Evolutionary conservation across 2,113 vertebrate species (phyloP).

Genomic region (Urocynchramus pylzowi): DNA sequence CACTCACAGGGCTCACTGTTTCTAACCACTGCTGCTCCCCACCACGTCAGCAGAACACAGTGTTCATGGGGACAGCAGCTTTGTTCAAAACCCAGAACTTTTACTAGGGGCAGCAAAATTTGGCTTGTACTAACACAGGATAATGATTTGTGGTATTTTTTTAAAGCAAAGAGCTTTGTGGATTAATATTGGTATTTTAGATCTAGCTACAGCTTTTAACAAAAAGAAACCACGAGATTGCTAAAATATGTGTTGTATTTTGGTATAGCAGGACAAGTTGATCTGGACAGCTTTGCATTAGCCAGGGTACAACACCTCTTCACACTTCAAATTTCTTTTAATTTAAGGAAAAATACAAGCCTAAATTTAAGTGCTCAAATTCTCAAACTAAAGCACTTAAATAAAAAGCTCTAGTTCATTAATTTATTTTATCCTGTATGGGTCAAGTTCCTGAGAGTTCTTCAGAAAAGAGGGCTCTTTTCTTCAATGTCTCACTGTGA

Average conservation of each 20-base stretch:
- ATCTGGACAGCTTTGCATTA: not conserved
- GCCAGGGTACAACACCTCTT: not conserved
- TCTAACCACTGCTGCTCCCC: not conserved
- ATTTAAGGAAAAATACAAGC: not conserved
- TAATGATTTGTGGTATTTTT: not conserved
- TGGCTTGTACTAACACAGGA: not conserved
- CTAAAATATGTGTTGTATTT: not conserved
- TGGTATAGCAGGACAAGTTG: not conserved
- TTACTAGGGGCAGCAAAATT: not conserved
- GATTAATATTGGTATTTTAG: not conserved
- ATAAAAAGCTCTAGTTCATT: not conserved
- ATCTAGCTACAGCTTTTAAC: not conserved
- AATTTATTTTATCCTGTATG: not conserved
- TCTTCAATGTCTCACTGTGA: not conserved
- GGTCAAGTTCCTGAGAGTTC: not conserved
- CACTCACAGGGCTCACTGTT: not conserved
- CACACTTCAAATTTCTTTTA: not conserved
- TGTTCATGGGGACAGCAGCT: not conserved
- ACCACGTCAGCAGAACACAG: not conserved
- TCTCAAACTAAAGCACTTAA: not conserved
- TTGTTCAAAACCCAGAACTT: not conserved
- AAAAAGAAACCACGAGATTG: not conserved
- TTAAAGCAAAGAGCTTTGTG: not conserved
- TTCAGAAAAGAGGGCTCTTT: not conserved
- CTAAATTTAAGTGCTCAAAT: not conserved